Evolutionary conservation across 2,888 invertebrate genomes (phyloP).

Genomic region (Drosophila planitibia): DNA sequence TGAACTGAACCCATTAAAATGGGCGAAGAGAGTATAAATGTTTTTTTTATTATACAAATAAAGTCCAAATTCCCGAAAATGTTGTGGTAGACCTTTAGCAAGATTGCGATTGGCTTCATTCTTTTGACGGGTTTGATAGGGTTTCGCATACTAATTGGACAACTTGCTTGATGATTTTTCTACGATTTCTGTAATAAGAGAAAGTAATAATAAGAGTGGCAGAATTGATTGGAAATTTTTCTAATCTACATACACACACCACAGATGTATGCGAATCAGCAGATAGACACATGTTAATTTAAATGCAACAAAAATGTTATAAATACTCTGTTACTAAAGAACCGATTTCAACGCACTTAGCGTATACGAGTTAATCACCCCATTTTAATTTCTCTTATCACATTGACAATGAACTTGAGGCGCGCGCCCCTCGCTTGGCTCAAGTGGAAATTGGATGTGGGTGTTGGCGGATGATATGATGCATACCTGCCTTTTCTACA

Average conservation of each 20-base stretch:
- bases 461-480: constrained; percentile 18
- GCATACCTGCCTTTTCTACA: constrained; percentile 7
- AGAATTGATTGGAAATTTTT: constrained; percentile 41
- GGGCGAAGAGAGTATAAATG: background rate
- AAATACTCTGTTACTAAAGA: constrained; percentile 11
- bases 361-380: constrained; percentile 43
- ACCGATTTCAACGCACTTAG: constrained; percentile 27
- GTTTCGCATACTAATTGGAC: constrained; percentile 64
- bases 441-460: constrained; percentile 5
- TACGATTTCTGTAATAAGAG: constrained; percentile 41
- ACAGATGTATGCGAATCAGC: background rate
- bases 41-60: background rate
- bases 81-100: background rate
- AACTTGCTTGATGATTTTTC: constrained; percentile 49
- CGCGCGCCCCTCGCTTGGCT: constrained; percentile 28
- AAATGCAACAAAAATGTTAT: constrained; percentile 1
- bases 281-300: constrained; percentile 14
- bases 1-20: background rate
- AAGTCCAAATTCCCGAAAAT: constrained; percentile 13
- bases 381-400: constrained; percentile 56
- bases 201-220: constrained; percentile 13
- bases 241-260: background rate
- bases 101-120: constrained; percentile 50
- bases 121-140: constrained; percentile 43
- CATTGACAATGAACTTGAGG: constrained; percentile 68